Evolutionary conservation across 2,888 invertebrate genomes (phyloP), one percentile per base, ranked within the genome.

Genomic region (Listrodromus nycthemerus): DNA sequence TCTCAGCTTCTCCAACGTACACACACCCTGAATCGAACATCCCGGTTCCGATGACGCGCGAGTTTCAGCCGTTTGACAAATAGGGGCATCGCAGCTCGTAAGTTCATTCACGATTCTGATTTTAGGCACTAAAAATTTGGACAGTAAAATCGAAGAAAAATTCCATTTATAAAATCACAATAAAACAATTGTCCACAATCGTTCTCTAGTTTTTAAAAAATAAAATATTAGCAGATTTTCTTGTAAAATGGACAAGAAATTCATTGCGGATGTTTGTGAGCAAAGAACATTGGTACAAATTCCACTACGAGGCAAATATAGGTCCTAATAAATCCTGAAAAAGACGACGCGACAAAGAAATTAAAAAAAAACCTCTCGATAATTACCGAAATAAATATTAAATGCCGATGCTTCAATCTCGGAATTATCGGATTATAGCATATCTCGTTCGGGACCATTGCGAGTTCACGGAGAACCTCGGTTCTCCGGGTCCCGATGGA

Each of bases 341-440:
- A 2, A 1, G 58, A 58, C 5, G 33, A 13, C 37, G 0, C 41
- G 63, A 41, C 30, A 21, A 30, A 52, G 8, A 41, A 41, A 13
- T 2, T 5, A 37, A 19, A 37, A 65, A 10, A n/a, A 2, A 55
- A 65, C 73, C 82, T n/a, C n/a, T n/a, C 82, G 74, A 79, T 61
- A 63, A 74, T 78, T 78, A 84, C 66, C 84, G 83, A 88, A 89
- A 89, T 89, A 87, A 87, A 80, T 87, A 87, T 90, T 89, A 88
- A 89, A 89, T 86, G 83, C 86, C 76, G 85, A 61, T 85, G 33
- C 45, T 90, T 90, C 88, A 88, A 90, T 89, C 88, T 87, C 69
- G 55, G 75, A 83, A 88, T 91, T 90, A 90, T 91, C 90, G 87
- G 89, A 89, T 89, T 88, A 91, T 91, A 90, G 87, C 83, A 71